Percentiles rank a stretch among this genome's conserved stretches.
Evolutionary conservation across 2,888 invertebrate species (phyloP).

Genomic region (Acleris sparsana): DNA sequence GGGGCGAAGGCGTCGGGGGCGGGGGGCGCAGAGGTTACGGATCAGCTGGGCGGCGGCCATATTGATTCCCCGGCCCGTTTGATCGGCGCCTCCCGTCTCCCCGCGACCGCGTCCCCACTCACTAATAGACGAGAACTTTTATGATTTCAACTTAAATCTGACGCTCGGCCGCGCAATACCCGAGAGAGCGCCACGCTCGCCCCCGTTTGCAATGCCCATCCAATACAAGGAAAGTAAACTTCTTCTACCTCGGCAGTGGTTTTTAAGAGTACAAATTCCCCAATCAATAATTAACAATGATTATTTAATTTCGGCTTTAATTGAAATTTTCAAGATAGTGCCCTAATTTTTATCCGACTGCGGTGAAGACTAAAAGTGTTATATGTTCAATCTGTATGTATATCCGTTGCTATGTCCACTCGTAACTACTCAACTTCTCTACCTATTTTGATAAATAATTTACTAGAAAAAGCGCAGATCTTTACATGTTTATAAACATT

Average conservation of each 20-base stretch:
- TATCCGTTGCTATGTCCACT: no score
- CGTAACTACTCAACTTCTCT: no score
- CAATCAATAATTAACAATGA: not conserved
- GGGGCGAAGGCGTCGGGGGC: slow-evolving; percentile 38
- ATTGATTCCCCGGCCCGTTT: slow-evolving; percentile 83
- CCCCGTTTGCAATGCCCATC: slow-evolving; percentile 16
- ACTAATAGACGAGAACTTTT: slow-evolving; percentile 81
- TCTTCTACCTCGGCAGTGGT: not conserved
- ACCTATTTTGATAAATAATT: no score
- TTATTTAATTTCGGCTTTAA: not conserved
- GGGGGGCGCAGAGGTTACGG: slow-evolving; percentile 77
- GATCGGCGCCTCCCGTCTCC: slow-evolving; percentile 74
- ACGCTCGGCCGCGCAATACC: slow-evolving; percentile 47
- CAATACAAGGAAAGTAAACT: slow-evolving; percentile 18
- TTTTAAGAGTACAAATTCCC: not conserved
- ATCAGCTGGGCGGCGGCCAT: slow-evolving; percentile 83
- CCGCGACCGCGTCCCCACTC: slow-evolving; percentile 53
- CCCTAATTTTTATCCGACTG: not conserved
- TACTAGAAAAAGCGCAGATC: no score
- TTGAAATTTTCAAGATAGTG: not conserved
- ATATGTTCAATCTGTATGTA: no score
- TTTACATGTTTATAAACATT: no score
- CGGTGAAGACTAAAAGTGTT: no score
- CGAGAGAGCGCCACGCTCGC: slow-evolving; percentile 24
- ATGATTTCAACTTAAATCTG: slow-evolving; percentile 81